Base-by-base conservation (phyloP, 2,888 invertebrate species). In the Falcaria lacertinaria region DNA sequence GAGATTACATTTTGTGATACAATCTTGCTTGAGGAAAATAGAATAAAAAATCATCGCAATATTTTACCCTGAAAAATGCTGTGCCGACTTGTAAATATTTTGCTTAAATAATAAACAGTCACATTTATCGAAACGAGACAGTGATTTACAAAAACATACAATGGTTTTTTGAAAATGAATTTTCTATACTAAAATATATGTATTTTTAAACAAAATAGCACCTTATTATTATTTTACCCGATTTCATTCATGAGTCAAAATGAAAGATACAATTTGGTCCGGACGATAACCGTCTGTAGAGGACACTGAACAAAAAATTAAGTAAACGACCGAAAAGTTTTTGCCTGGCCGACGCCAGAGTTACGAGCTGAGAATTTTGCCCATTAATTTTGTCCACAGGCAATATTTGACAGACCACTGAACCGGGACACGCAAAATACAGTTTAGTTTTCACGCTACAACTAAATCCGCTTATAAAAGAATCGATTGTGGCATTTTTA, bases 381-480 rank as follows among this genome's bases (percentile, higher is more conserved):
- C 60, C 62, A 73, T 71, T 68, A 68, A 73, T 74, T 66, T 72
- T 56, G 52, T 53, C 56, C 59, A 55, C 50, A 52, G 63, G 52
- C 62, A 68, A n/a, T 64, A 56, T 69, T 71, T 68, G 64, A 65
- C 64, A 65, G 54, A 54, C 61, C 65, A 65, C 52, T 64, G 60
- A 19, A 19, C 35, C n/a, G n/a, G 35, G 53, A 50, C 36, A 44
- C 41, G 48, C 34, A 47, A 33, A 44, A 5, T 5, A 22, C 3
- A 22, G 22, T 7, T 7, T 22, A 22, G 22, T 22, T 22, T 22
- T 7, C 7, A 22, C 22, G 1, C 7, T 5, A 22, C 22, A 1
- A 22, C 7, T n/a, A n/a, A n/a, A n/a, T n/a, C n/a, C n/a, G n/a
- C n/a, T n/a, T n/a, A n/a, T n/a, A n/a, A n/a, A n/a, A n/a, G n/a